Evolutionary conservation across 2,888 invertebrate species (phyloP), one percentile per base, ranked within the genome.

Genomic region (Cephonodes hylas): DNA sequence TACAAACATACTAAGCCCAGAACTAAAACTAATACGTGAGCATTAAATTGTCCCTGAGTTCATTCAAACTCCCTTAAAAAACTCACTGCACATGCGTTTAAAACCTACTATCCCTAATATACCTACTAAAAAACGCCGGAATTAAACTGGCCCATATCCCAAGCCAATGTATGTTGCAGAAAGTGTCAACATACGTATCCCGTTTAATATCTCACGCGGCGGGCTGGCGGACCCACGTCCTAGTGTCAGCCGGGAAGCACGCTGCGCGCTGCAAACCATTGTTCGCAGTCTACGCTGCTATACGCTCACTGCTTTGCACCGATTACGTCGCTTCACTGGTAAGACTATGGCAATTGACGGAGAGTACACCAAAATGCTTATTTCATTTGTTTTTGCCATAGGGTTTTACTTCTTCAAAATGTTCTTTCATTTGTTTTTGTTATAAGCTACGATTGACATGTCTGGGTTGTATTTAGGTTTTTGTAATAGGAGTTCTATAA

Each of bases 191-290:
- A 58, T 95, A 93, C 77, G 83, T 92, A 34, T 91, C 93, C 1
- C 94, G 96, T 44, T 79, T 96, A 62, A 89, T 94, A 42, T 93
- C 93, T 22, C 96, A 96, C 77, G 85, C 95, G 65, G 95, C 95
- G 25, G 94, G 94, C 64, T 95, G 95, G 93, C 89, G 95, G 2
- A 93, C 93, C 15, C 94, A 96, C 74, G 95, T 95, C 58, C 86
- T 95, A 13, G 81, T 89, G 10, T 94, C 95, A 45, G 93, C 95
- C 34, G 93, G 93, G 1, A 93, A 93, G 61, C 94, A 94, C 59
- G 95, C 96, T 3, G 96, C 95, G 4, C 94, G 94, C 58, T 96
- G 96, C 81, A 93, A 94, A 1, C 96, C 96, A 0, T 88, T 97
- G 42, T 96, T 95, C 91, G 93, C 95, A 48, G 94, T 96, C 34